Conservation (phyloP, 1,140 invertebrate genomes). For the Drosophila kepulauana region DNA sequence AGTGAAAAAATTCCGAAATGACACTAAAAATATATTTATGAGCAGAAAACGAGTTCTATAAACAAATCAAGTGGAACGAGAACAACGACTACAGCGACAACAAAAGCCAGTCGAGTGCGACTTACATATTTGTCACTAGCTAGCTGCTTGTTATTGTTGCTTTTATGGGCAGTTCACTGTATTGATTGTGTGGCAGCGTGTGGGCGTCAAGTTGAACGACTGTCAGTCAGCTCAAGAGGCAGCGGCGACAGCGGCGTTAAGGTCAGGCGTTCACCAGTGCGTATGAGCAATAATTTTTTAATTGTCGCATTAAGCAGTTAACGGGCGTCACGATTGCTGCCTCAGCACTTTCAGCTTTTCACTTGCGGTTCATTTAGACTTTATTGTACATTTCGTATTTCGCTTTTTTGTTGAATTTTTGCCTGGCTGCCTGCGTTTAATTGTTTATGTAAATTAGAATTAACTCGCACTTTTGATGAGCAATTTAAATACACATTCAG, state of each 20-base stretch:
- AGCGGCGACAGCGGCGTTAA: constrained; percentile 45
- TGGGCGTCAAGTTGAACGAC: constrained; percentile 56
- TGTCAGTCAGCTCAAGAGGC: not conserved
- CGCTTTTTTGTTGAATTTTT: constrained; percentile 33
- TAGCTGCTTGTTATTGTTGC: constrained; percentile 49
- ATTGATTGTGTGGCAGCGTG: constrained; percentile 26
- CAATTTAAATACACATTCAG: constrained; percentile 64
- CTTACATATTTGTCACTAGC: constrained; percentile 74
- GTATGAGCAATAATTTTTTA: constrained; percentile 76
- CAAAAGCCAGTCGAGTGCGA: constrained; percentile 45
- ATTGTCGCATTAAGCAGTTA: constrained; percentile 74
- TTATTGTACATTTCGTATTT: constrained; percentile 1
- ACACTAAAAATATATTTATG: constrained; percentile 24
- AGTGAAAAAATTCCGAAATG: constrained; percentile 14
- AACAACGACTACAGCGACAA: constrained; percentile 33
- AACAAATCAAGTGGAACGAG: constrained; percentile 52
- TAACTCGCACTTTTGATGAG: constrained; percentile 63
- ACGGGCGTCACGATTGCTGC: constrained; percentile 38
- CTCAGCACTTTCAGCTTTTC: constrained; percentile 12
- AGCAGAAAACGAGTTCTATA: constrained; percentile 66
- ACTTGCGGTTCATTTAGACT: constrained; percentile 10
- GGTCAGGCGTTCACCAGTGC: constrained; percentile 78
- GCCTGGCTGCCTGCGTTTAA: constrained; percentile 61
- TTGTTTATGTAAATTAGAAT: constrained; percentile 81
- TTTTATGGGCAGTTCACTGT: constrained; percentile 34